These are phyloP conservation scores for Babylonia areolata DNA, from an alignment of 1,140 invertebrate genomes.

Conservation along the genomic window DNA sequence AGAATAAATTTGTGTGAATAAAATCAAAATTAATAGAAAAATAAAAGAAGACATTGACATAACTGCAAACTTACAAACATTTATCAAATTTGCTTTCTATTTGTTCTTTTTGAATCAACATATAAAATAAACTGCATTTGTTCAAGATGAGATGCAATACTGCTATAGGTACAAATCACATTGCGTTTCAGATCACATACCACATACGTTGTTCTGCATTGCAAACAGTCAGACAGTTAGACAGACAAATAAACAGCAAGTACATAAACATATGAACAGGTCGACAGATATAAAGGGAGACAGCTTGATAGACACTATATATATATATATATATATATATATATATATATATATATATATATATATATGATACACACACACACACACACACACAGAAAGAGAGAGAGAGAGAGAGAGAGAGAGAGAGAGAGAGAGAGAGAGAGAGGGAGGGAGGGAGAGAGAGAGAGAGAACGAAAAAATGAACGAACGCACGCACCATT, in stretches of 20 bases:
- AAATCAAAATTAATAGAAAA: too few species aligned
- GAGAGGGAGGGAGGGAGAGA: not conserved
- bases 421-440: not conserved
- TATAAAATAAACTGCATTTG: not conserved
- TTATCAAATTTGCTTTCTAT: not conserved
- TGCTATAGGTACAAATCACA: too few species aligned
- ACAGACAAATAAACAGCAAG: not conserved
- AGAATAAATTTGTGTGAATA: not conserved
- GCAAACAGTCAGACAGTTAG: not conserved
- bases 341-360: too few species aligned
- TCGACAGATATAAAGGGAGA: not conserved
- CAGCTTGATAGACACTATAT: too few species aligned
- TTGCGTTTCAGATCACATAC: too few species aligned
- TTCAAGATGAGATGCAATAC: not conserved
- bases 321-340: too few species aligned
- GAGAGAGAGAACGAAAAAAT: not conserved
- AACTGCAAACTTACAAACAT: not conserved
- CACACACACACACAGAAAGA: too few species aligned
- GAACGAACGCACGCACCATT: not conserved
- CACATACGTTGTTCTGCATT: too few species aligned
- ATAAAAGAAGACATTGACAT: too few species aligned
- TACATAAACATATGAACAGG: not conserved
- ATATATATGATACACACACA: too few species aligned
- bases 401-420: conserved; percentile 1
- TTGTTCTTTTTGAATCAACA: not conserved